Percentiles rank a stretch among this genome's conserved stretches.
These are phyloP conservation scores for Steinernema hermaphroditum DNA, from an alignment of 2,888 invertebrate species.

Conservation along the genomic window DNA sequence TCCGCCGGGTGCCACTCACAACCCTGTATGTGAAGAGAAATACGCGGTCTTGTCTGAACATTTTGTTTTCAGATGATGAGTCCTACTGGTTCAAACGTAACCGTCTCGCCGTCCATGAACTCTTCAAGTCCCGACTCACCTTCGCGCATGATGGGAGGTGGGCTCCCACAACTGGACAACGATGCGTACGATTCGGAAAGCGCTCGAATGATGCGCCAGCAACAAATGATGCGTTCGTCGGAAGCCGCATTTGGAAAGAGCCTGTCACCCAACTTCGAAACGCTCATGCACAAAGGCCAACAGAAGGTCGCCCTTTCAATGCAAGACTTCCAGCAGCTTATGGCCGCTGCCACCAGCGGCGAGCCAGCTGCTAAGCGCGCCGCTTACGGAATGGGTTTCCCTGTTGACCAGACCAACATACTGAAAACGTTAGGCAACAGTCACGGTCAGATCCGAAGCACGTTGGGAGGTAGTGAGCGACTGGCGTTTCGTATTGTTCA, in stretches of 20 bases:
- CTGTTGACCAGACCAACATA: neutral
- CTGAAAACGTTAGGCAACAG: neutral
- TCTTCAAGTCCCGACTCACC: slow-evolving; percentile 10
- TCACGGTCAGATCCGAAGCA: slow-evolving; percentile 17
- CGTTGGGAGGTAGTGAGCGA: slow-evolving; percentile 5
- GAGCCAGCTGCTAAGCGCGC: neutral
- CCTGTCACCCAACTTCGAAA: slow-evolving; percentile 21
- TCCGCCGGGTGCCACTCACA: neutral
- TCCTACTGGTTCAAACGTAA: slow-evolving; percentile 12
- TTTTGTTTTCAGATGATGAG: slow-evolving; percentile 6
- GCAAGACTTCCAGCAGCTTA: slow-evolving; percentile 32
- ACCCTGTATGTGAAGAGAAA: neutral
- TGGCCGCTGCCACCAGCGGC: slow-evolving; percentile 20
- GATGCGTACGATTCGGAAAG: neutral
- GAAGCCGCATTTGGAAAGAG: neutral
- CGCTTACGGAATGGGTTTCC: neutral
- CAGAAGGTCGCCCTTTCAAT: slow-evolving; percentile 33
- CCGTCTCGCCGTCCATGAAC: slow-evolving; percentile 6
- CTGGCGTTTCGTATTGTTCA: neutral
- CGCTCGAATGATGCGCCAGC: slow-evolving; percentile 30
- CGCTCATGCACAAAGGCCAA: slow-evolving; percentile 30
- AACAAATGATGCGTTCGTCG: too few relatives aligned
- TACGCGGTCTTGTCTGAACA: too few relatives aligned
- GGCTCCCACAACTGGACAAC: slow-evolving; percentile 1
- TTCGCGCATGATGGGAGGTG: slow-evolving; percentile 8